Evolutionary conservation across 1,140 invertebrate genomes (phyloP).

Genomic region (Tetragonula clypearis): DNA sequence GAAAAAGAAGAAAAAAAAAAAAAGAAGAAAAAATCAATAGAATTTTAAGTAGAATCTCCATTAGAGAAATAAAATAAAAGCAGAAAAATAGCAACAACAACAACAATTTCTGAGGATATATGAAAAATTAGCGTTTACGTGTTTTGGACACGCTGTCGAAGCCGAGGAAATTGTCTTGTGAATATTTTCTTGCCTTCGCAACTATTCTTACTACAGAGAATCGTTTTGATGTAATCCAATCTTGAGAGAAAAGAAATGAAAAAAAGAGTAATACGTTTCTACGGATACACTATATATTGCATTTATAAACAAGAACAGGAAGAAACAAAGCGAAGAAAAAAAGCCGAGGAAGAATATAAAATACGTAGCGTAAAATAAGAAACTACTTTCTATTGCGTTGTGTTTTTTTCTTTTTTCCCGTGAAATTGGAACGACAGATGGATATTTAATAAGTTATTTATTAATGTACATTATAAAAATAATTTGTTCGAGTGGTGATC

Average conservation of each 20-base stretch:
- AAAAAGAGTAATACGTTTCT: constrained; percentile 25
- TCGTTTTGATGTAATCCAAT: constrained; percentile 13
- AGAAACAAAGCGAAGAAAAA: not conserved
- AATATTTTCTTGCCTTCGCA: constrained; percentile 44
- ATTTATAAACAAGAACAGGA: constrained; percentile 56
- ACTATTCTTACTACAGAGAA: constrained; percentile 18
- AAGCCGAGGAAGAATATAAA: constrained; percentile 1
- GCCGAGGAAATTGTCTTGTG: constrained; percentile 30
- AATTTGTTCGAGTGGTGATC: constrained; percentile 12
- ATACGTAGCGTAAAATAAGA: constrained; percentile 9
- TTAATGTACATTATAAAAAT: constrained; percentile 1
- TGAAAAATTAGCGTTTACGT: not conserved
- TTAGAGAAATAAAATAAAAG: constrained; percentile 16
- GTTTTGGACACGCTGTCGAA: not conserved
- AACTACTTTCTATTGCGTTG: not conserved
- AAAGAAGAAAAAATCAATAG: constrained; percentile 28
- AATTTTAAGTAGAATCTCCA: constrained; percentile 50
- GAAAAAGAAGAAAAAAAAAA: no score
- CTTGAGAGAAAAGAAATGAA: not conserved
- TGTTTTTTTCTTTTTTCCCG: not conserved
- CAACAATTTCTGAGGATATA: not conserved
- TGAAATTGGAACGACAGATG: constrained; percentile 3
- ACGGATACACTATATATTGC: constrained; percentile 64
- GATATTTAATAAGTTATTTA: constrained; percentile 15
- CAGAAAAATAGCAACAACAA: not conserved